These are phyloP conservation scores for Candoia aspera DNA, from an alignment of 2,113 vertebrate genomes.

Conservation along the genomic window DNA sequence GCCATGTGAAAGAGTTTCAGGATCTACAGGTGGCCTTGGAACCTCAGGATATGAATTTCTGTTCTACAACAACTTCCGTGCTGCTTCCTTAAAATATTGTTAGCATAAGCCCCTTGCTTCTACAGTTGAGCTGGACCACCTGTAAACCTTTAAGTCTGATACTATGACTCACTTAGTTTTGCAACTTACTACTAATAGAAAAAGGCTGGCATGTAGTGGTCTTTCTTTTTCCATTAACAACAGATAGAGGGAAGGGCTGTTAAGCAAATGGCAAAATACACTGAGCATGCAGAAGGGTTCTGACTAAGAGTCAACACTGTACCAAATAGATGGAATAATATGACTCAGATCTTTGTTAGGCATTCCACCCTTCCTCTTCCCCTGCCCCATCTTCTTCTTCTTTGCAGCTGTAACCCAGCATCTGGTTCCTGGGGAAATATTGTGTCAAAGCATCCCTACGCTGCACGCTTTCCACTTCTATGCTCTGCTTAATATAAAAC, in stretches of 20 bases:
- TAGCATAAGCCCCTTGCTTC: not conserved
- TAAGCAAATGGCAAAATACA: not conserved
- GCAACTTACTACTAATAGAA: not conserved
- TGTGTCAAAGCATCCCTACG: not conserved
- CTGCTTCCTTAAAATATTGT: not conserved
- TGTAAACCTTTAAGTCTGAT: not conserved
- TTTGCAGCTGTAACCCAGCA: too few species aligned
- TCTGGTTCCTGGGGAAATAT: not conserved
- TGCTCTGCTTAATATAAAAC: not conserved
- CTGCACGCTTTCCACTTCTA: not conserved
- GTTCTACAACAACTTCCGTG: not conserved
- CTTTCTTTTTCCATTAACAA: not conserved
- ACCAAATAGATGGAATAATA: not conserved
- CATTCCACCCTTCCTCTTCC: not conserved
- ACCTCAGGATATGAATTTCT: not conserved
- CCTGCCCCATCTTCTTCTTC: not conserved
- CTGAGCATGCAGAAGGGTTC: not conserved
- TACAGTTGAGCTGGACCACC: not conserved
- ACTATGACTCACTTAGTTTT: not conserved
- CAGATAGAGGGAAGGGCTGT: not conserved
- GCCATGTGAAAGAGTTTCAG: not conserved
- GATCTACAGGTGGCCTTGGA: not conserved
- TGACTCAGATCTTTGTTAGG: not conserved
- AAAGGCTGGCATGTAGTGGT: not conserved
- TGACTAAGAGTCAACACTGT: not conserved